A percentile compares a stretch with the other conserved stretches of the same genome.
Evolutionary conservation across 2,113 vertebrate genomes (phyloP).

Genomic region (Engraulis encrasicolus): DNA sequence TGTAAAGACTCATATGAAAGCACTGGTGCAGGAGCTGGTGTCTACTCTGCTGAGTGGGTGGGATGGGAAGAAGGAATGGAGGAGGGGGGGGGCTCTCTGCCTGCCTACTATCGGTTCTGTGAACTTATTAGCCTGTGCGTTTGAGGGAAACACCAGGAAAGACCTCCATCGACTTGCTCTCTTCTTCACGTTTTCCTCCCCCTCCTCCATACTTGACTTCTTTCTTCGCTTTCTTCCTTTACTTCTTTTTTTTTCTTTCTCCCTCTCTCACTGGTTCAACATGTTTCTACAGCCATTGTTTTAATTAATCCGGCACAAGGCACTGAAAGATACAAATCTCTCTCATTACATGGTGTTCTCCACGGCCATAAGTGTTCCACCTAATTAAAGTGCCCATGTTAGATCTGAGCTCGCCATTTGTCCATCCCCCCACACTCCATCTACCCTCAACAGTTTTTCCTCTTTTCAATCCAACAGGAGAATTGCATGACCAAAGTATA

Average conservation of each 20-base stretch:
- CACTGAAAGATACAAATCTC: constrained; percentile 37
- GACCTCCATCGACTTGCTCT: background rate
- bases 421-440: background rate
- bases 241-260: constrained; percentile 3
- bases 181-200: background rate
- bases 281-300: constrained; percentile 32
- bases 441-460: no score
- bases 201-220: no score
- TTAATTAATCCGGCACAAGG: constrained; percentile 36
- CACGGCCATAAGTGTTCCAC: constrained; percentile 23
- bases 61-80: no score
- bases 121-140: background rate
- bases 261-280: background rate
- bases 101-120: background rate
- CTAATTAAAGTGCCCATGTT: constrained; percentile 28
- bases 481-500: no score
- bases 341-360: constrained; percentile 31
- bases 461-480: background rate
- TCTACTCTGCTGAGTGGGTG: constrained; percentile 23
- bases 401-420: constrained; percentile 18
- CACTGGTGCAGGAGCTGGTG: constrained; percentile 21
- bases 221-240: background rate
- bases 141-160: background rate
- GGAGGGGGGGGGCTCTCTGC: background rate
- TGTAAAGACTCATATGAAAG: constrained; percentile 42